Percentiles rank a stretch among this genome's conserved stretches.
phyloP scores from a whole-genome alignment of 2,888 invertebrate genomes.

The Rhogogaster chlorosoma region DNA sequence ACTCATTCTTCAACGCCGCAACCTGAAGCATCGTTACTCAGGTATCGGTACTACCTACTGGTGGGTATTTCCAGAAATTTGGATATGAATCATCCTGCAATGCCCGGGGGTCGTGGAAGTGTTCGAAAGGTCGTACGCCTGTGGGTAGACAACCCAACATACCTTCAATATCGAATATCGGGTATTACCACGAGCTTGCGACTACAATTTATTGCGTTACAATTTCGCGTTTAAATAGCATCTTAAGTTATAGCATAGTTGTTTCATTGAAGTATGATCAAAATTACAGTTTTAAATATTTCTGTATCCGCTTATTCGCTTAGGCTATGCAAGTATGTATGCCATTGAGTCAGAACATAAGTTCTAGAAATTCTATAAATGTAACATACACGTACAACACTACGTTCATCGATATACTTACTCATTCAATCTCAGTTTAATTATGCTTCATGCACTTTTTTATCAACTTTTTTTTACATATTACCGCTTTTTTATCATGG shows the following conservation, averaged over 20 bases:
- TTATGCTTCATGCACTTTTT: background rate
- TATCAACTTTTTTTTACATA: background rate
- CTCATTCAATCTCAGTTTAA: background rate
- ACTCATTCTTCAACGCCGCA: constrained; percentile 11
- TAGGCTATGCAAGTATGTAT: background rate
- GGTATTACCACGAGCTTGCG: background rate
- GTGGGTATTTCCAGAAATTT: constrained; percentile 14
- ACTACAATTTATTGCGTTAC: no score
- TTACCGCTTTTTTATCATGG: no score
- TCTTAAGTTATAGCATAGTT: background rate
- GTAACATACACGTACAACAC: background rate
- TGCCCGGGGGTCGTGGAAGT: constrained; percentile 17
- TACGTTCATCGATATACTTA: background rate
- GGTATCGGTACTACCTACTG: background rate
- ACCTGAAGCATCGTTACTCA: background rate
- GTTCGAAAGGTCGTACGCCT: background rate
- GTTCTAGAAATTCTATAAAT: background rate
- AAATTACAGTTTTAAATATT: background rate
- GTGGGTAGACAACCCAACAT: constrained; percentile 22
- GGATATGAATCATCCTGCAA: constrained; percentile 19
- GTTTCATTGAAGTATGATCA: background rate
- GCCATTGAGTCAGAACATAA: background rate
- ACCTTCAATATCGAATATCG: background rate
- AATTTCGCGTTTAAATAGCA: background rate
- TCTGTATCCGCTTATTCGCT: background rate